phyloP scores from a whole-genome alignment of 2,797 vertebrate species.

The Xenops minutus region DNA sequence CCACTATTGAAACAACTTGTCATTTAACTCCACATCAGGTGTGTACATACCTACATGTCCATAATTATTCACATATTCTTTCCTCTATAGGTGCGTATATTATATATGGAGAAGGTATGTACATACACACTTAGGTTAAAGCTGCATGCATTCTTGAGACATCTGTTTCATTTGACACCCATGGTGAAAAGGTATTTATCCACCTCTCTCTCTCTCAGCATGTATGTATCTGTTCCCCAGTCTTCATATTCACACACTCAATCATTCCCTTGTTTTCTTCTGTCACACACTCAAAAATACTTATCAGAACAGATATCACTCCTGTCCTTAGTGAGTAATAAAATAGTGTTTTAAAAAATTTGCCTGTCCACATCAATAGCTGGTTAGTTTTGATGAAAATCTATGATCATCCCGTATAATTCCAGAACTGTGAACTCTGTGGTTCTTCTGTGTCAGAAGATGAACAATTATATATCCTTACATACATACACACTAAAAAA shows the following conservation, averaged over 20 bases:
- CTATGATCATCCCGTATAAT: not conserved
- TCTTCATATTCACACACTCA: not conserved
- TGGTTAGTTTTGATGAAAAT: not conserved
- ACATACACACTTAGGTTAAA: not conserved
- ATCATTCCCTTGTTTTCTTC: not conserved
- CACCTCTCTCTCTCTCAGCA: not conserved
- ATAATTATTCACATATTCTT: not conserved
- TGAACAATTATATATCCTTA: not conserved
- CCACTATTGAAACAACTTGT: not conserved
- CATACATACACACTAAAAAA: not conserved
- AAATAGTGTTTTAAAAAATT: not conserved
- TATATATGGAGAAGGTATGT: not conserved
- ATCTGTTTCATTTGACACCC: not conserved
- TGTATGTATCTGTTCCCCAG: not conserved
- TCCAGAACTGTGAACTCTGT: not conserved
- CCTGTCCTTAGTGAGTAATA: not conserved
- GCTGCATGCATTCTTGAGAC: not conserved
- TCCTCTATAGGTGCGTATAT: not conserved
- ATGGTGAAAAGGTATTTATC: not conserved
- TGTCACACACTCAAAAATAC: not conserved
- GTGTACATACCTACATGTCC: not conserved
- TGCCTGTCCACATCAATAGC: not conserved
- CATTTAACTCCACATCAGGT: not conserved
- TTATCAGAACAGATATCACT: not conserved
- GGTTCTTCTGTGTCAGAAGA: not conserved